These are phyloP conservation scores for Apis dorsata DNA, from an alignment of 1,140 invertebrate genomes.

Conservation along the genomic window DNA sequence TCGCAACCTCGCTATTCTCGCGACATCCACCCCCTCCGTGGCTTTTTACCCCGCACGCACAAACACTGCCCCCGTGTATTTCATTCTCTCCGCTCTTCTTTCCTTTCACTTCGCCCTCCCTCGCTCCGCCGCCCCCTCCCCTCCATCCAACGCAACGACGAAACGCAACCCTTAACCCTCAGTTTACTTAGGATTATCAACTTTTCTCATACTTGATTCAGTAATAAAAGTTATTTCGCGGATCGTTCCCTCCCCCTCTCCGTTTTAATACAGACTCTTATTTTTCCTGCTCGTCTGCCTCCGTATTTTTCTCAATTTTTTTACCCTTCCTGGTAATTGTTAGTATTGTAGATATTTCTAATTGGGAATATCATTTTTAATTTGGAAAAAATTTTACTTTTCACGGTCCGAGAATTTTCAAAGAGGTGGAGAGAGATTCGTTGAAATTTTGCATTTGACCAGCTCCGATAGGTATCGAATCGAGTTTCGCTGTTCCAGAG, in stretches of 20 bases:
- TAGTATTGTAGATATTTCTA: no score
- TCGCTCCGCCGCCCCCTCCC: background rate
- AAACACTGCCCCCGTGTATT: constrained; percentile 21
- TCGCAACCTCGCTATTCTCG: constrained; percentile 26
- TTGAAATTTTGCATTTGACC: constrained; percentile 14
- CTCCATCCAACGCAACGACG: background rate
- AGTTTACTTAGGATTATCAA: constrained; percentile 51
- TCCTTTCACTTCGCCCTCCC: no score
- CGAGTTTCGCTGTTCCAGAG: background rate
- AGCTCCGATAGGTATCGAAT: constrained; percentile 9
- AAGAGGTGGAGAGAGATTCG: no score
- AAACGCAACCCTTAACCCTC: constrained; percentile 48
- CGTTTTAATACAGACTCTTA: constrained; percentile 5
- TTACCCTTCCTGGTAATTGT: no score
- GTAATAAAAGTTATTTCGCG: constrained; percentile 50
- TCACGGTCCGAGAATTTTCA: background rate
- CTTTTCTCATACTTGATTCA: constrained; percentile 48
- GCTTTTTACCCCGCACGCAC: constrained; percentile 19
- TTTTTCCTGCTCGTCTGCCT: no score
- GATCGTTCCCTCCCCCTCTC: constrained; percentile 12
- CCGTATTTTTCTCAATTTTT: no score
- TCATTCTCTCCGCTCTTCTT: background rate
- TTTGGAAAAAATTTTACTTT: no score
- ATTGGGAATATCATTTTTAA: no score
- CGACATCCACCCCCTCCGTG: constrained; percentile 31